A percentile compares a stretch with the other conserved stretches of the same genome.
Conservation (phyloP, 2,113 vertebrate species). For the Caracal caracal region DNA sequence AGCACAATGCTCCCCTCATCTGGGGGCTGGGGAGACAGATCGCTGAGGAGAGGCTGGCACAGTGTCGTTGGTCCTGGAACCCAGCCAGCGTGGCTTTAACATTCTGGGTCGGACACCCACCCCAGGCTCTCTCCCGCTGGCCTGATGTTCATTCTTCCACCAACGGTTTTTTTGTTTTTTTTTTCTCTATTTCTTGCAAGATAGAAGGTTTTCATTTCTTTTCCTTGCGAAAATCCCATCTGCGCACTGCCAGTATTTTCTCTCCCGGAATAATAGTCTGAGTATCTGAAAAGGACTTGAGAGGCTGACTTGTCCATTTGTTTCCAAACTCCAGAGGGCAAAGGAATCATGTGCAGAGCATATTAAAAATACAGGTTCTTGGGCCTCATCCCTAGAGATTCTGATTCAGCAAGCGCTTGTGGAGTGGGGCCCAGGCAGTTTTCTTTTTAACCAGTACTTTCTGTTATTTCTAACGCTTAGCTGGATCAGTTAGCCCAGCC, state of each 20-base stretch:
- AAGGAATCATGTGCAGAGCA: background rate
- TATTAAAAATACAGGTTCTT: background rate
- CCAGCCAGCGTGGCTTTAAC: background rate
- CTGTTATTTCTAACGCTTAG: background rate
- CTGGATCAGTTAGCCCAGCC: background rate
- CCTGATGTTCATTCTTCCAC: background rate
- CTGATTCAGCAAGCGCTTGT: background rate
- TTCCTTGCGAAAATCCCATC: conserved; percentile 42
- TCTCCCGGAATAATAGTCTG: conserved; percentile 28
- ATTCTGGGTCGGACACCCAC: background rate
- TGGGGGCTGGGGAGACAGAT: background rate
- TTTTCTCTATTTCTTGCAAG: background rate
- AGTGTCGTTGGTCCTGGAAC: background rate
- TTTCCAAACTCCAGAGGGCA: background rate
- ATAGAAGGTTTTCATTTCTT: conserved; percentile 69
- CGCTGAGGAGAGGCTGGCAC: background rate
- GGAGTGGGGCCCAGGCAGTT: background rate
- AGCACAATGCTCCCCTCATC: background rate
- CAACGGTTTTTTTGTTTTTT: background rate
- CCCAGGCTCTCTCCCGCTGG: background rate
- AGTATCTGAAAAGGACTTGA: conserved; percentile 34
- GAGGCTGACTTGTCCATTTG: background rate
- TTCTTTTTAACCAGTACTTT: background rate
- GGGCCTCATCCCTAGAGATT: background rate
- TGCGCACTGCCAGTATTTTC: conserved; percentile 51